phyloP scores from a whole-genome alignment of 2,113 vertebrate species.

The Hippopotamus amphibius region DNA sequence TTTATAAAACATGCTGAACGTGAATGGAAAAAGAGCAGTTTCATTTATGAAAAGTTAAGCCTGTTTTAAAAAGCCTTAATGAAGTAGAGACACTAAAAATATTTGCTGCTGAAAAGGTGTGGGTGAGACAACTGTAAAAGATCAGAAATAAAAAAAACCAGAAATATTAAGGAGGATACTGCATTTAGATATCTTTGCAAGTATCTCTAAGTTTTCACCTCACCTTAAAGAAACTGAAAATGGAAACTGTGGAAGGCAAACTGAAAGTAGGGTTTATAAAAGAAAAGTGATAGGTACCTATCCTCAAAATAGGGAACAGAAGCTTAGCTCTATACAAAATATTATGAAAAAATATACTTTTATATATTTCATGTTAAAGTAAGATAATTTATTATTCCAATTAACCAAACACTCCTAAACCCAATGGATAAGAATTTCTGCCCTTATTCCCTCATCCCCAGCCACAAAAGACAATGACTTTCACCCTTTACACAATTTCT shows the following conservation, averaged over 20 bases:
- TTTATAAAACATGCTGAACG: not conserved
- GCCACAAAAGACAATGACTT: not conserved
- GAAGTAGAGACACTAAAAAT: constrained; percentile 45
- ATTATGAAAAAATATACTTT: not conserved
- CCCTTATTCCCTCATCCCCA: not conserved
- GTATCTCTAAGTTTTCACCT: constrained; percentile 1
- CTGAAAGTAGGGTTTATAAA: not conserved
- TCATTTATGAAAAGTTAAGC: not conserved
- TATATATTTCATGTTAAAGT: not conserved
- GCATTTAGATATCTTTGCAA: constrained; percentile 38
- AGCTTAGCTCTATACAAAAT: not conserved
- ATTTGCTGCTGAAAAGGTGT: constrained; percentile 22
- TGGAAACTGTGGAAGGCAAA: not conserved
- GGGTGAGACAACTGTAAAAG: constrained; percentile 56
- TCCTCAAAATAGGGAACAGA: not conserved
- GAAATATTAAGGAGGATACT: not conserved
- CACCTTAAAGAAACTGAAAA: not conserved
- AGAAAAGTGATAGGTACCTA: not conserved
- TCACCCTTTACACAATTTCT: not conserved
- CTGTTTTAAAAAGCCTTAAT: not conserved
- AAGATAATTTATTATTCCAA: not conserved
- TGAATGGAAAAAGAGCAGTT: not conserved
- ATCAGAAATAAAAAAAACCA: not conserved
- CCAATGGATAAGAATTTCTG: not conserved
- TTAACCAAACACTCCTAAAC: not conserved